These are phyloP conservation scores for Setipinna tenuifilis DNA, from an alignment of 2,797 vertebrate genomes.

Conservation along the genomic window DNA sequence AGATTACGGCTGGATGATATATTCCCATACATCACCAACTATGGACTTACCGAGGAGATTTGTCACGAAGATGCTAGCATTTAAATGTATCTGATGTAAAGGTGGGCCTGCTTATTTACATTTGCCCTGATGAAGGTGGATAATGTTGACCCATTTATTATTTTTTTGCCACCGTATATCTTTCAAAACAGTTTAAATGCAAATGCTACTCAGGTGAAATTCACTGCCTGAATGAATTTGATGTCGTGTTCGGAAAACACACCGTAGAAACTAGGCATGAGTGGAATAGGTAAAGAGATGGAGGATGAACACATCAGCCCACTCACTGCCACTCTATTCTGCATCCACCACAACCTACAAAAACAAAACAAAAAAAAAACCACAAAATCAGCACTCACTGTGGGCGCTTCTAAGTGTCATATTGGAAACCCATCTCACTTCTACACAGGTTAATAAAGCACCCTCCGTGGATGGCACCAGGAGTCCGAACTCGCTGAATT, in stretches of 20 bases:
- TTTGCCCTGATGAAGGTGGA: not conserved
- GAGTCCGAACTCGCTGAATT: conserved; percentile 67
- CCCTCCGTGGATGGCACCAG: conserved; percentile 64
- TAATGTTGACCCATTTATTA: not conserved
- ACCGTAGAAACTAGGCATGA: not conserved
- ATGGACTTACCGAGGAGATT: not conserved
- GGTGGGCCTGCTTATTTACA: not conserved
- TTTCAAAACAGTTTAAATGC: conserved; percentile 1
- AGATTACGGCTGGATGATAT: not conserved
- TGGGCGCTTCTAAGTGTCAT: not conserved
- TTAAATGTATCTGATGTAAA: conserved; percentile 20
- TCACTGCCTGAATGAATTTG: not conserved
- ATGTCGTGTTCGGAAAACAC: not conserved
- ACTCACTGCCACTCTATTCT: not conserved
- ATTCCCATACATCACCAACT: not conserved
- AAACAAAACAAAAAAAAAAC: not conserved
- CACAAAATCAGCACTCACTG: not conserved
- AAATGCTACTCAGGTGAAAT: not conserved
- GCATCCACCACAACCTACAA: not conserved
- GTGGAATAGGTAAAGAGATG: not conserved
- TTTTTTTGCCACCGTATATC: not conserved
- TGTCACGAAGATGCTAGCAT: conserved; percentile 1
- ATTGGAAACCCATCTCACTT: conserved; percentile 1
- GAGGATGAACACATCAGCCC: conserved; percentile 1
- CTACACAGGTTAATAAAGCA: conserved; percentile 49